These are phyloP conservation scores for Elysia chlorotica DNA, from an alignment of 1,140 invertebrate species.

Conservation along the genomic window DNA sequence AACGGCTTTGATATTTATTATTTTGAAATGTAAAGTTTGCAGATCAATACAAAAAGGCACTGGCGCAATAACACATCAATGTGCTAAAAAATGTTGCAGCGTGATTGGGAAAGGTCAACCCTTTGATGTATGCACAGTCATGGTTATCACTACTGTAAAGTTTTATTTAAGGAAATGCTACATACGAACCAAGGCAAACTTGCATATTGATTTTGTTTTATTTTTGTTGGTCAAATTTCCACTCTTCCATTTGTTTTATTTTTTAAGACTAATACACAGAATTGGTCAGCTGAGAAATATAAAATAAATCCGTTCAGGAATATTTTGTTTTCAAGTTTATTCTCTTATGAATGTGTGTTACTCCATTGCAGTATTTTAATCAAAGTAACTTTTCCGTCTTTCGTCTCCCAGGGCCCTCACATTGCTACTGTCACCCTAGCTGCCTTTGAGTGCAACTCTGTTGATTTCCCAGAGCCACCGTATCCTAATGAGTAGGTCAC, in stretches of 20 bases:
- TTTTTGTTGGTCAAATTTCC: neutral
- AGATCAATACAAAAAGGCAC: no score
- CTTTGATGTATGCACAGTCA: neutral
- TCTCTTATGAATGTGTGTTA: neutral
- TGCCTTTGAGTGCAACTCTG: constrained; percentile 92
- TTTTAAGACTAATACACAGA: neutral
- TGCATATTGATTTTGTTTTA: neutral
- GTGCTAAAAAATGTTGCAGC: neutral
- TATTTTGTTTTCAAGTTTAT: neutral
- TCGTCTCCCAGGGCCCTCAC: constrained; percentile 65
- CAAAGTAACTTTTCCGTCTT: neutral
- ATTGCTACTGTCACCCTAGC: constrained; percentile 90
- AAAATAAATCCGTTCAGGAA: neutral
- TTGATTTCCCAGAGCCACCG: constrained; percentile 87
- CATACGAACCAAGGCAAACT: no score
- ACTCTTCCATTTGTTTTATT: neutral
- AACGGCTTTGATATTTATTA: no score
- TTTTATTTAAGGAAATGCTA: no score
- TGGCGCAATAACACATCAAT: no score
- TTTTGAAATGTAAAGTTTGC: no score
- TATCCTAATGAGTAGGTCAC: constrained; percentile 69
- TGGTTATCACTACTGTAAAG: neutral
- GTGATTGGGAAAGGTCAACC: neutral
- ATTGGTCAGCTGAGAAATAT: neutral
- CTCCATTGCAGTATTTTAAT: neutral